These are phyloP conservation scores for Zoanthus solanderi DNA, from an alignment of 92 coral and sea anemone genomes.

Conservation along the genomic window DNA sequence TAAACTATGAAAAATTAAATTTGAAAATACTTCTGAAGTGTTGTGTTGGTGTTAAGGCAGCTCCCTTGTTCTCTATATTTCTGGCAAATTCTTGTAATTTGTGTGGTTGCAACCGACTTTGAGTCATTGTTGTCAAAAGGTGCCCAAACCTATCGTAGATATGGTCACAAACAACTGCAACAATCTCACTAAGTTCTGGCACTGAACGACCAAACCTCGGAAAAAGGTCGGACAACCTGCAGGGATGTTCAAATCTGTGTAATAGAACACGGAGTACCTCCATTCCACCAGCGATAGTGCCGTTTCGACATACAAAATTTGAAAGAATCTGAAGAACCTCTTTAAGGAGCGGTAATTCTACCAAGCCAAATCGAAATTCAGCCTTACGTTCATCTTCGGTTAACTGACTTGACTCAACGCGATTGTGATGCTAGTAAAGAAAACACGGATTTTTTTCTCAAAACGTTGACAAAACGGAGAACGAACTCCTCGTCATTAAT, in stretches of 20 bases:
- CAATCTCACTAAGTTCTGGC: neutral
- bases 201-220: neutral
- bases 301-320: conserved; percentile 21
- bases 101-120: too few species aligned
- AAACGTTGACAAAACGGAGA: neutral
- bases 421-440: neutral
- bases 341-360: conserved; percentile 6
- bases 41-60: too few species aligned
- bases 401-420: neutral
- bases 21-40: too few species aligned
- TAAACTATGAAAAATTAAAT: neutral
- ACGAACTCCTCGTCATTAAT: neutral
- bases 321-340: neutral
- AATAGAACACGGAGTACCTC: neutral
- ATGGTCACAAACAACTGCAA: neutral
- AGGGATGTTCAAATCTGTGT: neutral
- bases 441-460: too few species aligned
- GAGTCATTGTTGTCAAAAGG: too few species aligned
- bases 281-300: neutral
- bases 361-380: conserved; percentile 23
- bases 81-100: too few species aligned
- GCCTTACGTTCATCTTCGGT: neutral
- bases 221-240: neutral
- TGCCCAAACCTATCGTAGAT: neutral
- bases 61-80: too few species aligned